These are phyloP conservation scores for Varanus salvator DNA, from an alignment of 2,113 vertebrate genomes.

Conservation along the genomic window DNA sequence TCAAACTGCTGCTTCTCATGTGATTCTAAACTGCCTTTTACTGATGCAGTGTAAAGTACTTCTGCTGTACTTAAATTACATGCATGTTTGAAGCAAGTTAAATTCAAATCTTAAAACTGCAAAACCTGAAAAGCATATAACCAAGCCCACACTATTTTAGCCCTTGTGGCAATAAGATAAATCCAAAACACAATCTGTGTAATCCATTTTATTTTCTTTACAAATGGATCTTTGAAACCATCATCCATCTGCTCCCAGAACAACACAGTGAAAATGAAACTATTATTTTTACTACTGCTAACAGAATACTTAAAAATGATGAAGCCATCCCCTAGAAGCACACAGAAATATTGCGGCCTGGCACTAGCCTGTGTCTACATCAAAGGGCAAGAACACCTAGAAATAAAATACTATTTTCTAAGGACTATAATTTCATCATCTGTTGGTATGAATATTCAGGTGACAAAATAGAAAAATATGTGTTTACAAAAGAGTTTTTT, in stretches of 20 bases:
- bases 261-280: constrained; percentile 36
- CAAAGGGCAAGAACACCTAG: constrained; percentile 34
- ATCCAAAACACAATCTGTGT: constrained; percentile 14
- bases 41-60: not conserved
- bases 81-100: constrained; percentile 20
- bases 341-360: constrained; percentile 3
- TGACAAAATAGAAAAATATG: constrained; percentile 64
- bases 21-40: constrained; percentile 27
- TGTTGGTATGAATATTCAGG: constrained; percentile 64
- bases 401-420: not conserved
- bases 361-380: constrained; percentile 32
- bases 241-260: constrained; percentile 42
- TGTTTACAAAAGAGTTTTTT: constrained; percentile 28
- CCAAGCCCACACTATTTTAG: not conserved
- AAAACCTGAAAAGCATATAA: constrained; percentile 4
- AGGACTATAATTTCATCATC: constrained; percentile 21
- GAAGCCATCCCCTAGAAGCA: constrained; percentile 39
- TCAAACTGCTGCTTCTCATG: constrained; percentile 24
- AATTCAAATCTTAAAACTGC: constrained; percentile 18
- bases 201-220: constrained; percentile 58
- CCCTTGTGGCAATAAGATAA: constrained; percentile 9
- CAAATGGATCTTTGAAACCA: constrained; percentile 53
- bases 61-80: constrained; percentile 5
- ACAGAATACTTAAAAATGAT: constrained; percentile 48
- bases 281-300: constrained; percentile 16